Evolutionary conservation across 1,140 invertebrate genomes (phyloP).

Genomic region (Archivesica marissinica): DNA sequence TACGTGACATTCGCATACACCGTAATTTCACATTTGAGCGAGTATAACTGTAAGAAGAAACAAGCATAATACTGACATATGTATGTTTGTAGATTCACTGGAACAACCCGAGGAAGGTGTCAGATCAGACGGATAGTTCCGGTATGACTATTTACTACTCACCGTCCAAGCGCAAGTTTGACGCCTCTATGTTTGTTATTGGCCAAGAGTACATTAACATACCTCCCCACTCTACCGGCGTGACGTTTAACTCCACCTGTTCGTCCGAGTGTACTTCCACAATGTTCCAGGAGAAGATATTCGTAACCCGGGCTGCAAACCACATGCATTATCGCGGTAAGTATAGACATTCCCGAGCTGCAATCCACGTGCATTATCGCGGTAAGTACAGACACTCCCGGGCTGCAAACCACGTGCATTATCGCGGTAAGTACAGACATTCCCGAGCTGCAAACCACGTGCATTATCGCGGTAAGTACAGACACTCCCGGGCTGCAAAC

Average conservation of each 20-base stretch:
- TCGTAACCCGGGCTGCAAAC: conserved; percentile 64
- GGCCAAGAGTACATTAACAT: conserved; percentile 68
- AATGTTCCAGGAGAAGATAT: conserved; percentile 53
- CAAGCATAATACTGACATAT: no score
- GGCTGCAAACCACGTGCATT: no score
- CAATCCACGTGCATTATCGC: not conserved
- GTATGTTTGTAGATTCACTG: conserved; percentile 69
- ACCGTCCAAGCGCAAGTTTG: conserved; percentile 35
- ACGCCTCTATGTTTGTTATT: conserved; percentile 57
- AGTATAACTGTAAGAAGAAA: no score
- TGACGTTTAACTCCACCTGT: conserved; percentile 51
- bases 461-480: conserved; percentile 69
- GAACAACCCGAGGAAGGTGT: conserved; percentile 66
- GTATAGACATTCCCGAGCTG: no score
- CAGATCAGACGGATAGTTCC: conserved; percentile 62
- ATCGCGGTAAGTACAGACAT: no score
- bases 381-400: no score
- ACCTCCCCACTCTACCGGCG: conserved; percentile 46
- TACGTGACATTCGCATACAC: no score
- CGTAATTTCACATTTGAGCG: no score
- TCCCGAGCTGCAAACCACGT: conserved; percentile 68
- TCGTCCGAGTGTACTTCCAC: conserved; percentile 50
- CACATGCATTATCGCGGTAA: conserved; percentile 75
- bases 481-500: no score
- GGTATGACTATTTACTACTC: conserved; percentile 69